These are phyloP conservation scores for Phalanger gymnotis DNA, from an alignment of 2,797 vertebrate genomes.

Conservation along the genomic window DNA sequence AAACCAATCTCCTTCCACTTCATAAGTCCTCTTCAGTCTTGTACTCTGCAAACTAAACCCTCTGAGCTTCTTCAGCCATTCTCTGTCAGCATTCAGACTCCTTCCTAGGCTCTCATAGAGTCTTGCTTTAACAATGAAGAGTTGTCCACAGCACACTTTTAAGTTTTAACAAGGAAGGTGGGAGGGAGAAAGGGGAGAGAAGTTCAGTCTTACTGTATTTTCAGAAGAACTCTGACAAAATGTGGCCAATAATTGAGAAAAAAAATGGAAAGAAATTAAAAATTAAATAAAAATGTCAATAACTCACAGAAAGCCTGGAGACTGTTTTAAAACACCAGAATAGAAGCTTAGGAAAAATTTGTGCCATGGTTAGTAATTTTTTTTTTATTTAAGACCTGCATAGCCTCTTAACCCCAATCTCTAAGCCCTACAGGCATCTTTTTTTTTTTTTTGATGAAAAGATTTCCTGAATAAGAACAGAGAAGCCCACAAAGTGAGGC, in stretches of 20 bases:
- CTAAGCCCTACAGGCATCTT: neutral
- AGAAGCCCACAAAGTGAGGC: neutral
- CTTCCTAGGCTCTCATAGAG: neutral
- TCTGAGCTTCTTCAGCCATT: neutral
- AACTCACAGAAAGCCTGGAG: neutral
- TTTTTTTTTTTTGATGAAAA: neutral
- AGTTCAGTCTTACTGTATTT: neutral
- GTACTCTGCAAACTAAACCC: neutral
- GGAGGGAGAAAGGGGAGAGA: neutral
- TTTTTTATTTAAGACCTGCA: neutral
- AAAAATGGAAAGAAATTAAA: neutral
- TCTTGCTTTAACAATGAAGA: neutral
- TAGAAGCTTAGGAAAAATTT: conserved; percentile 5
- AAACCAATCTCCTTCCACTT: neutral
- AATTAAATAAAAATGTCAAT: neutral
- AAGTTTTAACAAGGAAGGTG: neutral
- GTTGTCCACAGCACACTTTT: neutral
- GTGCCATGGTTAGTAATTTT: neutral
- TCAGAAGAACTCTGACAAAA: neutral
- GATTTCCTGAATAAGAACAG: neutral
- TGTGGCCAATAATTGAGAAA: neutral
- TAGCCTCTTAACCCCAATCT: neutral
- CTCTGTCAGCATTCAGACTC: neutral
- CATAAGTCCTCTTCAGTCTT: neutral
- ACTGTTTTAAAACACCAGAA: neutral